These are phyloP conservation scores for Taenaris catops DNA, from an alignment of 2,888 invertebrate genomes.

Conservation along the genomic window DNA sequence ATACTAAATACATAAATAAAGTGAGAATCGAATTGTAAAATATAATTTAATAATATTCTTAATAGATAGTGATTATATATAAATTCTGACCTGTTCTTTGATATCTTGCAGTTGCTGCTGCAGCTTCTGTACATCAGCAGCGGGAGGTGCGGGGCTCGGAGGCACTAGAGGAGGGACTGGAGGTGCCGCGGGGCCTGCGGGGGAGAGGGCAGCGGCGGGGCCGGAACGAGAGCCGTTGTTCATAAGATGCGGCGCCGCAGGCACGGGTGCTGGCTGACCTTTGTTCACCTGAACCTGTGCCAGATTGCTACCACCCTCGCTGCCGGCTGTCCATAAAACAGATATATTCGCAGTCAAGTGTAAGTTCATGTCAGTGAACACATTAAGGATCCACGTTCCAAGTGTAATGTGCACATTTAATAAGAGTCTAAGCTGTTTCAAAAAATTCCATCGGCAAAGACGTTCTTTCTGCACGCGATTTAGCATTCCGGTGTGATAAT, in stretches of 20 bases:
- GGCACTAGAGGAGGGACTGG: slow-evolving; percentile 19
- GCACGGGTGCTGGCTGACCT: slow-evolving; percentile 63
- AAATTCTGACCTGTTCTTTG: slow-evolving; percentile 96
- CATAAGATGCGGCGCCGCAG: slow-evolving; percentile 67
- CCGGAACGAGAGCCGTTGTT: slow-evolving; percentile 59
- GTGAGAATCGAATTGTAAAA: too few species aligned
- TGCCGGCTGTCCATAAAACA: slow-evolving; percentile 44
- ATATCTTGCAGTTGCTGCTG: slow-evolving; percentile 94
- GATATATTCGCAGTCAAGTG: too few species aligned
- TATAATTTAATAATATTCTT: too few species aligned
- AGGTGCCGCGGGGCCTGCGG: slow-evolving; percentile 13
- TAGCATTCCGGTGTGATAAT: too few species aligned
- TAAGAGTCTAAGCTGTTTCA: background rate
- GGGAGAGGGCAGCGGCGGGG: slow-evolving; percentile 24
- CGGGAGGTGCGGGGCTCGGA: slow-evolving; percentile 54
- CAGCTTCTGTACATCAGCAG: slow-evolving; percentile 86
- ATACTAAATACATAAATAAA: too few species aligned
- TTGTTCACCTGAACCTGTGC: slow-evolving; percentile 70
- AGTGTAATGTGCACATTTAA: too few species aligned
- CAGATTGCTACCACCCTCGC: slow-evolving; percentile 59
- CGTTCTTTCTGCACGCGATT: too few species aligned
- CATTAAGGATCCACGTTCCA: too few species aligned
- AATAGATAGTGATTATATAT: too few species aligned
- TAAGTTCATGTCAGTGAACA: too few species aligned
- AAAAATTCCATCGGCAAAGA: background rate